A percentile compares a stretch with the other conserved stretches of the same genome.
Evolutionary conservation across 2,113 vertebrate genomes (phyloP).

Genomic region (Prunella fulvescens): DNA sequence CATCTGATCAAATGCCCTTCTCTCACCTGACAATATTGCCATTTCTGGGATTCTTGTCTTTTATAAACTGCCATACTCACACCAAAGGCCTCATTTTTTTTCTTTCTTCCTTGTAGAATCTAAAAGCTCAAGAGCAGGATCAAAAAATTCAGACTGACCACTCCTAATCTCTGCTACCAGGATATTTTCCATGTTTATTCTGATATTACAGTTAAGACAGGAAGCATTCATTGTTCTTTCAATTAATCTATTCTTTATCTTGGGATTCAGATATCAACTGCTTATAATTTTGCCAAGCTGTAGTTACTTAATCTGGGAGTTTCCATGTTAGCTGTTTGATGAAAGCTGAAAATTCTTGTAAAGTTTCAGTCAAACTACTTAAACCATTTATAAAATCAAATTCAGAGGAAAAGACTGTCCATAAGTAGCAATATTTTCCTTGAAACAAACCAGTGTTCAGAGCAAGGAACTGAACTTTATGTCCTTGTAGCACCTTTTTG

Average conservation of each 20-base stretch:
- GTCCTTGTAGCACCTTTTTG: background rate
- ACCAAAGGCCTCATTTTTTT: background rate
- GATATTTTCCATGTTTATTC: background rate
- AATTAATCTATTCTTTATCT: background rate
- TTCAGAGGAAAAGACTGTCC: background rate
- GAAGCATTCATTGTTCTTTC: background rate
- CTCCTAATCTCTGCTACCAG: background rate
- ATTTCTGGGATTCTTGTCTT: background rate
- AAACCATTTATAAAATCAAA: background rate
- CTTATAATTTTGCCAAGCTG: background rate
- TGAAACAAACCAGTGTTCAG: background rate
- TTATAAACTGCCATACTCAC: background rate
- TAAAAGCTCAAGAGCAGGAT: background rate
- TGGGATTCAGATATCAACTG: background rate
- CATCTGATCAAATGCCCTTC: background rate
- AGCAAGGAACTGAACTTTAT: background rate
- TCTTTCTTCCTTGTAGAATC: background rate
- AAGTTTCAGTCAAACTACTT: conserved; percentile 1
- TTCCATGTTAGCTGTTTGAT: background rate
- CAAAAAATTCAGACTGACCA: background rate
- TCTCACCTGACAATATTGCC: background rate
- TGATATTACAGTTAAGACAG: background rate
- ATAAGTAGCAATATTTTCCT: background rate
- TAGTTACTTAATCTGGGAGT: background rate
- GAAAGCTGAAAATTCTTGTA: background rate